phyloP scores from a whole-genome alignment of 2,888 invertebrate species.

The Chaetoderma sp. region DNA sequence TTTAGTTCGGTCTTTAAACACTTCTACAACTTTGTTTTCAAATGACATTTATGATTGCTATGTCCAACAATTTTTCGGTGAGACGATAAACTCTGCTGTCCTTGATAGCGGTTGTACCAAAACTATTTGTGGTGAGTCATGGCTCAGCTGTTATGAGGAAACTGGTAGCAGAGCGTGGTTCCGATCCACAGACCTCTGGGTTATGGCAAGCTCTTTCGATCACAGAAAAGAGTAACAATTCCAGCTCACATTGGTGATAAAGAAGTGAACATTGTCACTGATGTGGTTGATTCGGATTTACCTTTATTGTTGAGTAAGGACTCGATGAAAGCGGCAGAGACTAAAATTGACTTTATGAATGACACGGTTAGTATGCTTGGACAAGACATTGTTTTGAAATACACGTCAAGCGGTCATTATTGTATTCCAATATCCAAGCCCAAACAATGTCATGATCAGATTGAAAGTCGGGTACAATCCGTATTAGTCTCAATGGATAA shows the following conservation, averaged over 20 bases:
- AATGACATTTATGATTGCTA: too few species aligned
- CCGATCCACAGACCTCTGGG: too few species aligned
- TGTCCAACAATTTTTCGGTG: slow-evolving; percentile 7
- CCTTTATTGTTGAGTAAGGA: slow-evolving; percentile 28
- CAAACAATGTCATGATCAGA: too few species aligned
- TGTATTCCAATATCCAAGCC: background rate
- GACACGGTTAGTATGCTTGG: slow-evolving; percentile 35
- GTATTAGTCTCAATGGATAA: slow-evolving; percentile 1
- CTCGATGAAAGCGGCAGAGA: slow-evolving; percentile 29
- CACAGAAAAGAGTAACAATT: slow-evolving; percentile 15
- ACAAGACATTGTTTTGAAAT: slow-evolving; percentile 18
- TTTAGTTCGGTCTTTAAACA: too few species aligned
- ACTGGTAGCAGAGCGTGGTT: slow-evolving; percentile 8
- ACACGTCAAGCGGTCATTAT: background rate
- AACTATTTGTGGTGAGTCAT: slow-evolving; percentile 29
- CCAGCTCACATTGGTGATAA: slow-evolving; percentile 27
- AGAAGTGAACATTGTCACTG: slow-evolving; percentile 19
- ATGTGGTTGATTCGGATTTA: slow-evolving; percentile 29
- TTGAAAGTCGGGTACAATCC: too few species aligned
- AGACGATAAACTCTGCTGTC: slow-evolving; percentile 31
- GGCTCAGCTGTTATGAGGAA: slow-evolving; percentile 27
- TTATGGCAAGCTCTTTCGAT: slow-evolving; percentile 24
- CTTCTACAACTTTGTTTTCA: too few species aligned
- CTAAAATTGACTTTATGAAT: slow-evolving; percentile 36
- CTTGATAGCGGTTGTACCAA: slow-evolving; percentile 33